Evolutionary conservation across 2,888 invertebrate species (phyloP).

Genomic region (Trissoscelio sp.): DNA sequence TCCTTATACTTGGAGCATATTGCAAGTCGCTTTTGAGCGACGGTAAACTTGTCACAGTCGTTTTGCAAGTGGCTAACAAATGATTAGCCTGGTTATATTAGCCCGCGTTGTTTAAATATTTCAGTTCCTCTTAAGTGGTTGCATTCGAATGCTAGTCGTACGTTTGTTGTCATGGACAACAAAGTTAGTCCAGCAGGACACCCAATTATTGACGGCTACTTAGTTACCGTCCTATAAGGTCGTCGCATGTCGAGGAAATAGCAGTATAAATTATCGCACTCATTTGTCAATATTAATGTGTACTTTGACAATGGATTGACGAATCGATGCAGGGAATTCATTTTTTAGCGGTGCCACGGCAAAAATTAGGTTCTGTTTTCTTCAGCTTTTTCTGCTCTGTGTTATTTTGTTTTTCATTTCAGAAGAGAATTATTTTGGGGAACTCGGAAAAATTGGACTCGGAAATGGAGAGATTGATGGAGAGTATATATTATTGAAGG

Average conservation of each 20-base stretch:
- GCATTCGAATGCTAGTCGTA: slow-evolving; percentile 25
- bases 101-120: slow-evolving; percentile 31
- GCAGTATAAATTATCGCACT: slow-evolving; percentile 21
- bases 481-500: too few relatives aligned
- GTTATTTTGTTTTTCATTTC: slow-evolving; percentile 12
- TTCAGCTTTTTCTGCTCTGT: not conserved
- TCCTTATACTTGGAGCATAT: slow-evolving; percentile 30
- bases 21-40: slow-evolving; percentile 20
- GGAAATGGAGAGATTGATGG: too few relatives aligned
- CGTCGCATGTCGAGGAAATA: slow-evolving; percentile 11
- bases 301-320: slow-evolving; percentile 3
- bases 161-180: slow-evolving; percentile 14
- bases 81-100: slow-evolving; percentile 4
- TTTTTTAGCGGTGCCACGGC: not conserved
- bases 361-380: not conserved
- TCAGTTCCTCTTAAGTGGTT: not conserved
- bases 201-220: slow-evolving; percentile 27
- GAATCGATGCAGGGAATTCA: not conserved
- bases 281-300: slow-evolving; percentile 16
- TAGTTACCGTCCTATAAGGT: slow-evolving; percentile 6
- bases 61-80: slow-evolving; percentile 16
- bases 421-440: not conserved
- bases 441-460: too few relatives aligned
- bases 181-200: not conserved
- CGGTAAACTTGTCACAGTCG: slow-evolving; percentile 6